phyloP scores from a whole-genome alignment of 2,888 invertebrate species.

The Notodonta ziczac region DNA sequence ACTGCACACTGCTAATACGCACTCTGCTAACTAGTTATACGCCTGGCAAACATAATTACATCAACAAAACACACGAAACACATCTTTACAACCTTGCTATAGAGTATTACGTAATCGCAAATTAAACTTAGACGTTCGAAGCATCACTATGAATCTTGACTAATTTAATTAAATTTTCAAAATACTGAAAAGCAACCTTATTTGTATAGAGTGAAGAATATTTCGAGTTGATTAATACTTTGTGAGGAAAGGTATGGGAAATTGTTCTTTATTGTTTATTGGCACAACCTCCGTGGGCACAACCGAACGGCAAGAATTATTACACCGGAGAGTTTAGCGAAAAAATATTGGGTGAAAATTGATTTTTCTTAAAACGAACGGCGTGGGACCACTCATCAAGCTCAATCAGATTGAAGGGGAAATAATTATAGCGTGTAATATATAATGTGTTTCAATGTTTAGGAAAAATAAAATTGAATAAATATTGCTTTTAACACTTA shows the following conservation, averaged over 20 bases:
- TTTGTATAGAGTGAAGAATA: conserved; percentile 7
- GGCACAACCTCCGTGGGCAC: conserved; percentile 69
- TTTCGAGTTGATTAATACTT: conserved; percentile 10
- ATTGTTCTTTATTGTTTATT: conserved; percentile 76
- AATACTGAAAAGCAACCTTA: conserved; percentile 31
- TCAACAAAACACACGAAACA: conserved; percentile 25
- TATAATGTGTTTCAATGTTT: too few relatives aligned
- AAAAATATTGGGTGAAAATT: conserved; percentile 72
- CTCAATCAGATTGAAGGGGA: too few relatives aligned
- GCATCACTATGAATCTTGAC: conserved; percentile 53
- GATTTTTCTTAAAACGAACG: conserved; percentile 50
- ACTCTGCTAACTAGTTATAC: conserved; percentile 73
- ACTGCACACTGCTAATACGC: conserved; percentile 69
- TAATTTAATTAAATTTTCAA: conserved; percentile 34
- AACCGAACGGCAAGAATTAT: conserved; percentile 64
- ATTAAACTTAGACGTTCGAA: conserved; percentile 49
- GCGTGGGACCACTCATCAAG: conserved; percentile 17
- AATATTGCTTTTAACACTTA: too few relatives aligned
- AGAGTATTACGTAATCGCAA: conserved; percentile 35
- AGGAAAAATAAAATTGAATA: too few relatives aligned
- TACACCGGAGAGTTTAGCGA: conserved; percentile 53
- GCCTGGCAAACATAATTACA: conserved; percentile 39
- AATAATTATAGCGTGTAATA: too few relatives aligned
- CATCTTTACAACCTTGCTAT: conserved; percentile 28
- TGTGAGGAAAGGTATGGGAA: conserved; percentile 47